Percentiles rank a stretch among this genome's conserved stretches.
Conservation (phyloP, 1,140 invertebrate species). For the Scaptomyza graminum region DNA sequence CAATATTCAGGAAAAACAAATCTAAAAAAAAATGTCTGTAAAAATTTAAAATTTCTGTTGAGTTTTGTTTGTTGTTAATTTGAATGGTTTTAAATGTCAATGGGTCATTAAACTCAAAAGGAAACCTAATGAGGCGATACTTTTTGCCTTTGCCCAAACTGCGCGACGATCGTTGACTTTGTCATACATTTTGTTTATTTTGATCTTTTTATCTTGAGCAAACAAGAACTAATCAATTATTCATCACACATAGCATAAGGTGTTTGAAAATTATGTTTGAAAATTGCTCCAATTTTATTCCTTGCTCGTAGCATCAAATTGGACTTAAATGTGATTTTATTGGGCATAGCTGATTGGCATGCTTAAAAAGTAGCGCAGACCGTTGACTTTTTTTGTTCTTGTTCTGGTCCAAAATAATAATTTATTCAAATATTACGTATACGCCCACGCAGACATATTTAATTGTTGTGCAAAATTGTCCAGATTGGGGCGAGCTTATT, state of each 20-base stretch:
- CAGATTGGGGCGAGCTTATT: background rate
- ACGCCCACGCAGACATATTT: constrained; percentile 23
- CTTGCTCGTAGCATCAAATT: constrained; percentile 13
- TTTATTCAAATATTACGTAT: constrained; percentile 31
- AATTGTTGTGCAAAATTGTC: too few species aligned
- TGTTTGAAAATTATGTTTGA: constrained; percentile 15
- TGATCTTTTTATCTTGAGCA: background rate
- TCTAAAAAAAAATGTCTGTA: too few species aligned
- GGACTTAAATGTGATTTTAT: constrained; percentile 54
- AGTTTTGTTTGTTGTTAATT: constrained; percentile 29
- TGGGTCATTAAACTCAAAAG: constrained; percentile 54
- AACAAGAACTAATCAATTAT: background rate
- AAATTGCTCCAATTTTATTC: constrained; percentile 31
- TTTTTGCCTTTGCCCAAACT: background rate
- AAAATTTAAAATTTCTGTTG: too few species aligned
- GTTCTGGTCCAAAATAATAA: constrained; percentile 9
- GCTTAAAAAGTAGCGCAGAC: constrained; percentile 43
- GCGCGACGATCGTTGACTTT: constrained; percentile 1
- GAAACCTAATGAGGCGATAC: constrained; percentile 8
- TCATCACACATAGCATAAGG: constrained; percentile 7
- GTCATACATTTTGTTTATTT: too few species aligned
- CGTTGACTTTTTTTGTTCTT: background rate
- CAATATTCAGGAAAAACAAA: too few species aligned
- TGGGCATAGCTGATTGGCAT: constrained; percentile 50
- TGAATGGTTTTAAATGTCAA: constrained; percentile 39